Conservation (phyloP, 1,140 invertebrate genomes). For the Sitobion miscanthi region DNA sequence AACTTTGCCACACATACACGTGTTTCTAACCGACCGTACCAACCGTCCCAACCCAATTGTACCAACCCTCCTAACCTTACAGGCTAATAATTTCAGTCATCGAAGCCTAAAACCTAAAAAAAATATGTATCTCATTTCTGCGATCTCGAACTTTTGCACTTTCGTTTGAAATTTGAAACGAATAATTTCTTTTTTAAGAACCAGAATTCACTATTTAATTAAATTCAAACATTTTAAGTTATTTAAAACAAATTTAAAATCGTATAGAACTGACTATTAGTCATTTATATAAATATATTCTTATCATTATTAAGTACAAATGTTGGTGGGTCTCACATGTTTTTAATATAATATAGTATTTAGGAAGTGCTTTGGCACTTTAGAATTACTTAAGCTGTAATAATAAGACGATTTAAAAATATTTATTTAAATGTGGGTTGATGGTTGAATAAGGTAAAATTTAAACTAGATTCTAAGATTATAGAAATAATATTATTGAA, state of each 20-base stretch:
- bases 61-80: too few species aligned
- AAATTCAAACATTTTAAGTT: background rate
- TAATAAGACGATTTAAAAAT: background rate
- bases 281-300: background rate
- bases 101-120: too few species aligned
- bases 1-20: too few species aligned
- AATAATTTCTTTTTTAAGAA: too few species aligned
- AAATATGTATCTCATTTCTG: too few species aligned
- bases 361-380: background rate
- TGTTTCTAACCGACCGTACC: too few species aligned
- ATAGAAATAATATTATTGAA: background rate
- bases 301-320: background rate
- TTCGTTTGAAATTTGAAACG: background rate
- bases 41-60: too few species aligned
- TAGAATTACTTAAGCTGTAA: background rate
- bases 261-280: too few species aligned
- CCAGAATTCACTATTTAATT: background rate
- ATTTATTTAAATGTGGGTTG: conserved; percentile 8
- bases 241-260: background rate
- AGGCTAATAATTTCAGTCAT: too few species aligned
- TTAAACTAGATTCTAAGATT: background rate
- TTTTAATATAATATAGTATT: background rate
- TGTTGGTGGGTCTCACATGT: background rate
- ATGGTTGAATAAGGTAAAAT: background rate
- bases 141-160: too few species aligned